Base-by-base conservation (phyloP, 2,113 vertebrate species). In the Mugil cephalus region DNA sequence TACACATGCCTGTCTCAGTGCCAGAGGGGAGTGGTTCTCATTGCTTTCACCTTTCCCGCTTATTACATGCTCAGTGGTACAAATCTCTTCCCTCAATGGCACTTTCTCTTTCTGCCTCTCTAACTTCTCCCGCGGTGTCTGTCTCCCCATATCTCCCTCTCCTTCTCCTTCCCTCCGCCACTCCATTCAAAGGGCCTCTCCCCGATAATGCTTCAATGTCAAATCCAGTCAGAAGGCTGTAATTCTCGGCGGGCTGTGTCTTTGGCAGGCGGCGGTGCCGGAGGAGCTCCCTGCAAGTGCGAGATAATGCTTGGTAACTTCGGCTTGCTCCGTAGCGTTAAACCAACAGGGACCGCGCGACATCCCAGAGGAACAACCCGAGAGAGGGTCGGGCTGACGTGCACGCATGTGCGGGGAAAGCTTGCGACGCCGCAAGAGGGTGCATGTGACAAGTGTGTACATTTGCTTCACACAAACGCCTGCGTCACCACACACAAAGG, bases 161-260 rank as follows among this genome's bases (percentile, higher is more conserved):
- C 65, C 52, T 55, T 68, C 65, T 62, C 62, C 52, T 55, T 71
- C 42, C 45, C 74, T 35, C 55, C 74, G 50, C 73, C 60, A 40
- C 74, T 80, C 55, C 51, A 55, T 62, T 71, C 18, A 9, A 75
- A 77, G 75, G 50, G 56, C 65, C 82, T 84, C 53, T 54, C 63
- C 72, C 75, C 13, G 84, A 87, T 82, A 84, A 87, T 79, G 66
- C 71, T 69, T 85, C 87, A 88, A 83, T 86, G 88, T 88, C 87
- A 89, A 83, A 87, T 51, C 66, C 59, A 72, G 83, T 83, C 66
- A 80, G 77, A 69, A 48, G 61, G 54, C 77, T 72, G 80, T 66
- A 73, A 79, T 72, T 86, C 83, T 83, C 83, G 34, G 66, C 7
- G 34, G 86, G 48, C 36, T 62, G 72, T 51, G 64, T 74, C 77